Base-by-base conservation (phyloP, 2,888 invertebrate species). In the Malthinus seriepunctatus region DNA sequence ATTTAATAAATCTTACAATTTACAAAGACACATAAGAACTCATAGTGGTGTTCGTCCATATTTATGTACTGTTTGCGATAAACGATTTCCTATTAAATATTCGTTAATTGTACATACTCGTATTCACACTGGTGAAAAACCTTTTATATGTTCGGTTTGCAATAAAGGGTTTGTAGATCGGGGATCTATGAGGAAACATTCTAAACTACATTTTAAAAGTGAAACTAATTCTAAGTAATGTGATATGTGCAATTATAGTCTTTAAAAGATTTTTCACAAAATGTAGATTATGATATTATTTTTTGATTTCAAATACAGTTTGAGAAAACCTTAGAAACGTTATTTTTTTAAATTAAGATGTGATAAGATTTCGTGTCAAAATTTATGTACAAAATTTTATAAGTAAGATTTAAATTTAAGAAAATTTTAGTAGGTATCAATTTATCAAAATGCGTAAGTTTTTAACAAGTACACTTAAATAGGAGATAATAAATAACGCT, bases 41-140 rank as follows among this genome's bases (percentile, higher is more conserved):
- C 56, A 56, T 23, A 31, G 45, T 14, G 45, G 49, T 38, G n/a
- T 50, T 9, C 49, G 50, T 1, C 56, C 50, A 7, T 44, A 45
- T 46, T 8, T 31, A n/a, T 56, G 56, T 32, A 35, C 15, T 7
- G 37, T 50, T 12, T 56, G 56, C 8, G 45, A 23, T 12, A 50
- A 56, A 38, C 10, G 32, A 5, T 56, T 56, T 45, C 9, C 31
- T 11, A 33, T 32, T 14, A 50, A 50, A 14, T 32, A 50, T 12
- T 37, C 56, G 1, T 38, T 56, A 1, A 23, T 32, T 35, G 37
- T 56, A 11, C 56, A 56, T 11, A 37, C 35, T 8, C 42, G 56
- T 2, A 50, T 49, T 32, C 56, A 56, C 23, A 56, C 56, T 31
- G 56, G 56, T 10, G 50, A 56, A 14, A 56, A 56, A 11, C 56